A percentile compares a stretch with the other conserved stretches of the same genome.
Conservation (phyloP, 2,797 vertebrate species). For the Gallinago nigripennis region DNA sequence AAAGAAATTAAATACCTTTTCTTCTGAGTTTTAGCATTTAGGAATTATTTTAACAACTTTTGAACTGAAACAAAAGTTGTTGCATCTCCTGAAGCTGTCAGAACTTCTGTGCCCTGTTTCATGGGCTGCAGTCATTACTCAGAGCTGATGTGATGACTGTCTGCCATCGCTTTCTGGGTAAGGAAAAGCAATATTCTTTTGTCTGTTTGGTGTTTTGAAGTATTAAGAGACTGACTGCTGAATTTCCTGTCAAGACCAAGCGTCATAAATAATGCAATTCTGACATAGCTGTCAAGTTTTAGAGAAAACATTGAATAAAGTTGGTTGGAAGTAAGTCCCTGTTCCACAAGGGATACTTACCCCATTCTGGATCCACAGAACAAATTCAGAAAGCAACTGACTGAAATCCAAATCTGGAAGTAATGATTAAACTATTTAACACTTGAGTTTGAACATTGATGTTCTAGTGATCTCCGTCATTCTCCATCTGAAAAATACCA, state of each 20-base stretch:
- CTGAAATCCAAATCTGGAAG: background rate
- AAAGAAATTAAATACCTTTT: slow-evolving; percentile 52
- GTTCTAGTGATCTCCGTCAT: background rate
- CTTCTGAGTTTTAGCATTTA: slow-evolving; percentile 11
- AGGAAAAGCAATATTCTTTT: slow-evolving; percentile 6
- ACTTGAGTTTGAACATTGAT: background rate
- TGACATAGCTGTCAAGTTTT: background rate
- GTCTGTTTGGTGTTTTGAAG: background rate
- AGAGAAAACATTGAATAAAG: background rate
- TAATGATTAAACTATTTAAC: background rate
- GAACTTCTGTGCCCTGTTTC: background rate
- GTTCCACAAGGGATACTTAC: background rate
- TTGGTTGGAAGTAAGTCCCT: background rate
- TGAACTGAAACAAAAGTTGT: slow-evolving; percentile 12
- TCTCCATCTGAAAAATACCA: background rate
- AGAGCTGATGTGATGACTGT: background rate
- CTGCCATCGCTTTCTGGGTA: background rate
- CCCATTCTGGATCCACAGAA: background rate
- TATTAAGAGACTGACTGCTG: background rate
- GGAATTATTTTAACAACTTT: slow-evolving; percentile 43
- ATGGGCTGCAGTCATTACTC: background rate
- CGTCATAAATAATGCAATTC: background rate
- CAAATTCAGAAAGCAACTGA: background rate
- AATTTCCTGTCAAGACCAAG: background rate
- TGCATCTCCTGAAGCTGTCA: background rate